Base-by-base conservation (phyloP, 2,113 vertebrate species). In the Crotalus viridis region DNA sequence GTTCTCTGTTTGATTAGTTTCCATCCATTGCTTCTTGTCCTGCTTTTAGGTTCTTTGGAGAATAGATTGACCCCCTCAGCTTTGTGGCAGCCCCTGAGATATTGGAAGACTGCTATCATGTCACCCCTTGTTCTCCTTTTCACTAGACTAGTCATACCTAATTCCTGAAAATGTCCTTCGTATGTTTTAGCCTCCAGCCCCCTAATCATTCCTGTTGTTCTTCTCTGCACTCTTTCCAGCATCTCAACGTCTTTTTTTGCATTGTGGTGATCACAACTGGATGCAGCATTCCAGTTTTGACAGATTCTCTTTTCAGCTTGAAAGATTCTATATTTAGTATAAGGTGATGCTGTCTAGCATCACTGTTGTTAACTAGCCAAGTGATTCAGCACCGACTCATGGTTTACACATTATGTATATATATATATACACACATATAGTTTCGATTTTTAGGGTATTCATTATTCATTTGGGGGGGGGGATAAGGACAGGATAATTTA, bases 401-500 rank as follows among this genome's bases (percentile, higher is more conserved):
- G 22, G 52, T 88, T 88, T 89, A n/a, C 52, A 33, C 22, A 3
- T 5, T 5, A 43, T 69, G 26, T 85, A 56, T 48, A 89, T 87
- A 33, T 33, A 57, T 89, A 81, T 3, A 55, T 0, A 19, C 1
- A 56, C 17, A 56, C 7, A 81, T 43, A 81, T n/a, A 89, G 87
- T 13, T 74, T 92, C 86, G 74, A 74, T 55, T 74, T 43, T 55
- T 33, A 52, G 85, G 21, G 33, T 48, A 56, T 89, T 48, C 91
- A 89, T 92, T 89, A 89, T 89, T 92, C 87, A 85, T 89, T 92
- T 7, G 86, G 33, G 33, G 2, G 39, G 39, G 39, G 6, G 33
- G 5, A 69, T 81, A n/a, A 85, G 81, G 91, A 89, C 91, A 89
- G 87, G 92, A 93, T 95, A 96, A 97, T 97, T 97, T 97, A 94